Evolutionary conservation across 2,113 vertebrate species (phyloP), one percentile per base, ranked within the genome.

Genomic region (Brachyistius frenatus): DNA sequence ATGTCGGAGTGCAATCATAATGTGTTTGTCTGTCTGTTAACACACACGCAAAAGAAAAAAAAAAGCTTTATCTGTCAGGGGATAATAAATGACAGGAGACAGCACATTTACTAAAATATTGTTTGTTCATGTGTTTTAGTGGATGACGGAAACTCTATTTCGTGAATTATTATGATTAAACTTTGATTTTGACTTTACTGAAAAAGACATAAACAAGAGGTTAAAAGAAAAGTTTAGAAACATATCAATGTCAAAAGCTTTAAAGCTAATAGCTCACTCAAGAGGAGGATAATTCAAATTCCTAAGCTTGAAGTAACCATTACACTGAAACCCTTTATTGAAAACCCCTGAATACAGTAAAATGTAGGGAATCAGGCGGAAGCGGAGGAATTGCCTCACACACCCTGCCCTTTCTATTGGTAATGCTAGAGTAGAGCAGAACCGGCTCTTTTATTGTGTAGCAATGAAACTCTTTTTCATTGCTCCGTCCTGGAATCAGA

Each of bases 381-480:
- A 83, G 80, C 67, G 67, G 86, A 90, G 86, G 86, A 74, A 66
- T 30, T 60, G 70, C 81, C 70, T 87, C 73, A 60, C 76, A 73
- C 85, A 79, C 86, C 85, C 86, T 91, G 84, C 78, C 85, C 91
- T 89, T 77, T 81, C 86, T 90, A 63, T 87, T 81, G 86, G 90
- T 92, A 85, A 91, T 86, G 89, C 64, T 85, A 85, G 89, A 85
- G 87, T 66, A 84, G 87, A 89, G 80, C 84, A 79, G 71, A 83
- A 81, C 76, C 64, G n/a, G 80, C 84, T 80, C 88, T 92, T 92
- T 93, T 91, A 93, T 93, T 92, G 90, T 92, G 78, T 31, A 70
- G 91, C 90, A 92, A 74, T 91, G 89, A 89, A 93, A 91, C 85
- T 90, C 89, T 84, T 88, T 91, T 90, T 93, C 91, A 92, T 90